A percentile compares a stretch with the other conserved stretches of the same genome.
Evolutionary conservation across 2,888 invertebrate species (phyloP).

Genomic region (Eupithecia inturbata): DNA sequence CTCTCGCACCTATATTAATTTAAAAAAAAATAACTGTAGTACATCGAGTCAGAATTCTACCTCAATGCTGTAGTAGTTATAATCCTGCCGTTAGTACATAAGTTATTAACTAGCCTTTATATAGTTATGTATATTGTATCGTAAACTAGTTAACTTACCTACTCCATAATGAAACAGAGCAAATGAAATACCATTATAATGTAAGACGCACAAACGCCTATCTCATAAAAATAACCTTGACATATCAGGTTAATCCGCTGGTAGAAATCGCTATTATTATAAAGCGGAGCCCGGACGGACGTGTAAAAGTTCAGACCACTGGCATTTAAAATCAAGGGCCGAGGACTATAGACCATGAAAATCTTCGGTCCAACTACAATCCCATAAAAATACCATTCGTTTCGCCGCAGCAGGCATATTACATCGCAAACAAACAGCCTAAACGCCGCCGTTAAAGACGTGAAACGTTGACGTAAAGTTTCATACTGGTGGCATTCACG

Average conservation of each 20-base stretch:
- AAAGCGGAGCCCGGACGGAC: conserved; percentile 24
- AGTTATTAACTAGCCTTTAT: too few species aligned
- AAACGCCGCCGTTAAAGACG: conserved; percentile 36
- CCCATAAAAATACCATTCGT: conserved; percentile 52
- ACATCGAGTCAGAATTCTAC: too few species aligned
- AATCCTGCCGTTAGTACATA: too few species aligned
- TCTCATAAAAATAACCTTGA: conserved; percentile 21
- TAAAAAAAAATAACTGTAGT: too few species aligned
- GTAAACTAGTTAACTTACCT: neutral
- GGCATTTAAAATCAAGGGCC: conserved; percentile 50
- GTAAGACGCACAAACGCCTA: neutral
- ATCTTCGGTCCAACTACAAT: conserved; percentile 40
- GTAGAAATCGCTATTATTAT: conserved; percentile 23
- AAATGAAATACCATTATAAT: neutral
- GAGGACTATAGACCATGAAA: conserved; percentile 31
- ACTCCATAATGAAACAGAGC: neutral
- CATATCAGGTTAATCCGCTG: conserved; percentile 16
- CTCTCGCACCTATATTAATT: too few species aligned
- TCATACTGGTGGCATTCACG: conserved; percentile 33
- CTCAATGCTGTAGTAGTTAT: too few species aligned
- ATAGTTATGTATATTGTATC: too few species aligned
- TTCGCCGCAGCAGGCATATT: conserved; percentile 40
- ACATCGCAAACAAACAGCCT: conserved; percentile 32
- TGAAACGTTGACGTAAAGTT: conserved; percentile 42
- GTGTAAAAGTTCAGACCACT: conserved; percentile 41